Evolutionary conservation across 2,797 vertebrate species (phyloP), one percentile per base, ranked within the genome.

Genomic region (Typhlichthys subterraneus): DNA sequence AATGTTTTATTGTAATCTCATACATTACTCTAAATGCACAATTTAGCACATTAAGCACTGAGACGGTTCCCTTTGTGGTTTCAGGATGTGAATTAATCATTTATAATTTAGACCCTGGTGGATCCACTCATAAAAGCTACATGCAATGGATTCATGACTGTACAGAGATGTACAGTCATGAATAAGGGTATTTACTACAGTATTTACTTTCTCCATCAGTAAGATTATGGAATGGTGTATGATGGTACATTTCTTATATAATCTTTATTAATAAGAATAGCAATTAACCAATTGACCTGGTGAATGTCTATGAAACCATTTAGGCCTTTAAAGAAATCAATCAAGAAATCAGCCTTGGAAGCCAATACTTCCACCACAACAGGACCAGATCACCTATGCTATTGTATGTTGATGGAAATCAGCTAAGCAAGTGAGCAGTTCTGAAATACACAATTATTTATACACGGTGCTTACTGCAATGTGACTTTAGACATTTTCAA

Each of bases 1-100:
- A 87, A 88, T 31, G 50, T 53, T 88, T 88, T 79, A 86, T 85
- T 88, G 66, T 50, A 29, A 2, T 70, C 14, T 63, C 63, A 17
- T 75, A 82, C 76, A 86, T 79, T 69, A 60, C 77, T 71, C 42
- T 74, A 42, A 51, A 79, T 53, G 51, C 72, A 84, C 75, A 75
- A 14, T 63, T 68, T 48, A 78, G 54, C 69, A 69, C n/a, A 46
- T 42, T 0, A 61, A 46, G 19, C 49, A n/a, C 54, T 0, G 75
- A 80, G 65, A 65, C 67, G 0, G 65, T 76, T n/a, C 63, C 60
- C 0, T 12, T n/a, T 0, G 38, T 1, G 50, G 19, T 19, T 47
- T 1, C 0, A 68, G 55, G 59, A 53, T 57, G 23, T 12, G 3
- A 19, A 6, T 45, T 12, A 13, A 55, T 46, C n/a, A 42, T 48